phyloP scores from a whole-genome alignment of 2,797 vertebrate genomes.

The Hylomyscus alleni region DNA sequence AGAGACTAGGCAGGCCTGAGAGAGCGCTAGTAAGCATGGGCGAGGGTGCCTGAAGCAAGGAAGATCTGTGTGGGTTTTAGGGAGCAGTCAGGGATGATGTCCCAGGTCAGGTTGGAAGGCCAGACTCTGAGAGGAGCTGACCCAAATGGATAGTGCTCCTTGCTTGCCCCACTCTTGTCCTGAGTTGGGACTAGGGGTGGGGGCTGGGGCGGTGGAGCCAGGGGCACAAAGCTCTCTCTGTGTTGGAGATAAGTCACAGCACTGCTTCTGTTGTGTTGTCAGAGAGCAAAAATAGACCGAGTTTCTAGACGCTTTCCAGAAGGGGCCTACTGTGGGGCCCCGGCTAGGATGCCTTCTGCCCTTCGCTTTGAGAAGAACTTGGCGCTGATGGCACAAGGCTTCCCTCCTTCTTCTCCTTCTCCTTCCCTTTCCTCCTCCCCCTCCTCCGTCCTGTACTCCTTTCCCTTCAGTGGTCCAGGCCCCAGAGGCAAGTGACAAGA shows the following conservation, averaged over 20 bases:
- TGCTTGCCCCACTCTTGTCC: background rate
- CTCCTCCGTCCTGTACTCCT: background rate
- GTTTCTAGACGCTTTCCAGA: conserved; percentile 9
- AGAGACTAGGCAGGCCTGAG: background rate
- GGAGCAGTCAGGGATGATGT: background rate
- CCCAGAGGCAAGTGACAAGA: accelerated
- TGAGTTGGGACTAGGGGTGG: background rate
- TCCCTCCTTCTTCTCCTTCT: too few relatives aligned
- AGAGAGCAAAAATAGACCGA: conserved; percentile 48
- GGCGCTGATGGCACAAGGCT: accelerated
- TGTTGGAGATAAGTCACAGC: conserved; percentile 42
- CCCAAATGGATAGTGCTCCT: background rate
- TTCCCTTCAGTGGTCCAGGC: background rate
- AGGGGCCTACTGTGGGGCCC: background rate
- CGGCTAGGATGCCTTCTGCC: background rate
- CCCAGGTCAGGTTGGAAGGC: background rate
- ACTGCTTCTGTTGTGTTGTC: conserved; percentile 11
- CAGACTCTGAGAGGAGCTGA: background rate
- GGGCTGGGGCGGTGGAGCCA: background rate
- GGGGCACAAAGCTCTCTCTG: conserved; percentile 65
- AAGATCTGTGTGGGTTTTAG: background rate
- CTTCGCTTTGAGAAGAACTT: background rate
- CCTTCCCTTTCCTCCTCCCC: accelerated
- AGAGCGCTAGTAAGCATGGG: accelerated
- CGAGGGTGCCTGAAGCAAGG: accelerated